phyloP scores from a whole-genome alignment of 1,140 invertebrate species.

The Leptopilina clavipes region DNA sequence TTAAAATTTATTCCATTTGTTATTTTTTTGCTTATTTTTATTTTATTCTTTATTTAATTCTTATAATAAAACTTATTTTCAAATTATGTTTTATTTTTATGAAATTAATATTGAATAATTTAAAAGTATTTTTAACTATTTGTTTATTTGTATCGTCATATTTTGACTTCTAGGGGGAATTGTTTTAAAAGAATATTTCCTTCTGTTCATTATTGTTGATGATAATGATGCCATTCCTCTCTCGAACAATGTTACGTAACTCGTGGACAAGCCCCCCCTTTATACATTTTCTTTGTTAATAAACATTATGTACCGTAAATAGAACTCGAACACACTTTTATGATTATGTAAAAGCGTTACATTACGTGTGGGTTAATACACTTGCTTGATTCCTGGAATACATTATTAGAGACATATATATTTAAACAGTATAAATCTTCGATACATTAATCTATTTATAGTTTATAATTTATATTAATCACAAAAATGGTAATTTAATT shows the following conservation, averaged over 20 bases:
- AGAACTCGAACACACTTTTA: slow-evolving; percentile 26
- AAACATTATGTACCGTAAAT: not conserved
- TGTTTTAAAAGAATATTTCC: not conserved
- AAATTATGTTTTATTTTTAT: too few relatives aligned
- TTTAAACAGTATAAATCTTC: too few relatives aligned
- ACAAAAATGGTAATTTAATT: too few relatives aligned
- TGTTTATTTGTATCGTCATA: too few relatives aligned
- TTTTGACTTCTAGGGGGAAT: not conserved
- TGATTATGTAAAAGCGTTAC: slow-evolving; percentile 5
- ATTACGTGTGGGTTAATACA: not conserved
- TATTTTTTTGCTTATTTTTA: too few relatives aligned
- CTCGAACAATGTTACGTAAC: slow-evolving; percentile 5
- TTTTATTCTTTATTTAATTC: too few relatives aligned
- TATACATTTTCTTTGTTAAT: not conserved
- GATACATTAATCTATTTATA: too few relatives aligned
- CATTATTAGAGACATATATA: slow-evolving; percentile 12
- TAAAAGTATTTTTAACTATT: too few relatives aligned
- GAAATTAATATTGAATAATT: too few relatives aligned
- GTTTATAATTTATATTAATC: too few relatives aligned
- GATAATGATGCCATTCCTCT: slow-evolving; percentile 4
- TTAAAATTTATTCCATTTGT: too few relatives aligned
- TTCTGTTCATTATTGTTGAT: not conserved
- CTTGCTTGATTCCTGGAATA: not conserved
- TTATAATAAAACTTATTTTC: too few relatives aligned
- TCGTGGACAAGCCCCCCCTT: not conserved